Base-by-base conservation (phyloP, 2,888 invertebrate species). In the Scotopteryx bipunctaria region DNA sequence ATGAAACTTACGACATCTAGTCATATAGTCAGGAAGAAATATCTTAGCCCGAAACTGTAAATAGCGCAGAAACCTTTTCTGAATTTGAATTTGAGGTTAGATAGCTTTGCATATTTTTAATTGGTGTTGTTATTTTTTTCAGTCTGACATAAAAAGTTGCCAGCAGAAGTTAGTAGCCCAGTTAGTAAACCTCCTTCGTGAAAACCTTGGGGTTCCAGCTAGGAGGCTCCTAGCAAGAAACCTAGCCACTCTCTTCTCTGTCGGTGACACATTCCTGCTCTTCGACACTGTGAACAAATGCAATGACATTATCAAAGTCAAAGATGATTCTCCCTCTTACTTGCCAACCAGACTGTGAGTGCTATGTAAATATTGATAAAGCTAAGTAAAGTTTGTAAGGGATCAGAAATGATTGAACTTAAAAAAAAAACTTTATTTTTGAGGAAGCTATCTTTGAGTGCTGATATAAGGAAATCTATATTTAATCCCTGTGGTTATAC, bases 221-320 rank as follows among this genome's bases (percentile, higher is more conserved):
- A 91, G 99, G 17, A 94, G 96, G 76, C 91, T 99, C 19, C 94
- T 99, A 44, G 98, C 99, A 9, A 92, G 96, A 74, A 97, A 97
- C 76, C 89, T 99, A 58, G 98, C 98, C 0, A 98, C 97, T 0
- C 90, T 99, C 31, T 99, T 99, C 90, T 97, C 97, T 55, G 98
- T 99, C 9, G 99, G 99, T 0, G 99, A 99, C 81, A 98, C 99
- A 25, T 98, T 98, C 82, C 91, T 97, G 51, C 93, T 99, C 32
- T 99, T 99, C 81, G 98, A 98, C 68, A 98, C 98, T 1, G 98
- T 99, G 45, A 99, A 99, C 85, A 96, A 97, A 68, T 99, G 99
- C 90, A 99, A 99, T 91, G 99, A 99, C 75, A 96, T 98, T 64
- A 92, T 99, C 49, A 97, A 96, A 84, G 97, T 97, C 68, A 98